These are phyloP conservation scores for Myotis daubentonii DNA, from an alignment of 2,797 vertebrate species.

Conservation along the genomic window DNA sequence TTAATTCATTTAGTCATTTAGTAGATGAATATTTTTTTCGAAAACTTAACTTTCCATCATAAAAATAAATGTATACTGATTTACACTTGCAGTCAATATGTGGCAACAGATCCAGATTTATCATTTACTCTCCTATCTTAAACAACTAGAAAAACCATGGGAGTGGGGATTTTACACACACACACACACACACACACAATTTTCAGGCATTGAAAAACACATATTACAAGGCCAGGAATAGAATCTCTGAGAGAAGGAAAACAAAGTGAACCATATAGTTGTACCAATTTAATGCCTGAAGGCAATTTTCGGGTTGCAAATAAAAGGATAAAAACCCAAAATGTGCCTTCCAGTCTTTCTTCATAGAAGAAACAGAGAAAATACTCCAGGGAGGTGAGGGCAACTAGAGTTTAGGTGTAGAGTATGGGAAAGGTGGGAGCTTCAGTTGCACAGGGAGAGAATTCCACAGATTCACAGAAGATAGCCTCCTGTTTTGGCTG, in stretches of 20 bases:
- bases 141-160: not conserved
- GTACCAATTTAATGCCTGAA: not conserved
- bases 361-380: not conserved
- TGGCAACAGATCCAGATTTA: not conserved
- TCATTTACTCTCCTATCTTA: not conserved
- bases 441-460: not conserved
- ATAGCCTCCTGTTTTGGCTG: not conserved
- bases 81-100: not conserved
- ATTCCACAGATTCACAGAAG: not conserved
- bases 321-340: not conserved
- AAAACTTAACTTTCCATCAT: not conserved
- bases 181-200: not conserved
- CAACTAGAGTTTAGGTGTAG: not conserved
- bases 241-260: not conserved
- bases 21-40: not conserved
- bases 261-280: not conserved
- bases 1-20: not conserved
- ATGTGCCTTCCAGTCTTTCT: not conserved
- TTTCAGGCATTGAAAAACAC: not conserved
- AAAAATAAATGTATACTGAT: not conserved
- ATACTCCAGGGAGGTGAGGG: not conserved
- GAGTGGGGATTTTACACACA: no score
- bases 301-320: not conserved
- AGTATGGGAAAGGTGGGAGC: not conserved
- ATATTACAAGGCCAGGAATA: not conserved